Evolutionary conservation across 1,140 invertebrate genomes (phyloP), one percentile per base, ranked within the genome.

Genomic region (Papilio glaucus): DNA sequence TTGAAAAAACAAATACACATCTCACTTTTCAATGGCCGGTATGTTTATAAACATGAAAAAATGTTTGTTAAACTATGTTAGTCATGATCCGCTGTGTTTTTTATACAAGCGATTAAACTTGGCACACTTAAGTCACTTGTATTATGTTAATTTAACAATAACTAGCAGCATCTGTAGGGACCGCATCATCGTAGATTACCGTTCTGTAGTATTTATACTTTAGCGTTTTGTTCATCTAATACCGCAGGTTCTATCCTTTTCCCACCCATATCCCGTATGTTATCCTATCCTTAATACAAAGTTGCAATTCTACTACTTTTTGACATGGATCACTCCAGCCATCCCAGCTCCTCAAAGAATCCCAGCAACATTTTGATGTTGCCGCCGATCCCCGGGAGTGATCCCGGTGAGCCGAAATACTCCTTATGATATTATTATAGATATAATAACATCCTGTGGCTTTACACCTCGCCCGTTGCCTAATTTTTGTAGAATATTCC

Each of bases 21-120:
- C 83, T 80, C 79, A 63, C 79, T 83, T 81, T 63, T 73, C 62
- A 82, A 74, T 77, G 74, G 26, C 61, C 38, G 78, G 21, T 33
- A n/a, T 81, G 80, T 87, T 88, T 86, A 83, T 75, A 82, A 88
- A 85, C 81, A 78, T 45, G 65, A 33, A 21, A 15, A 49, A 21
- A 15, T 71, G 76, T 87, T 87, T 85, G 75, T 82, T 24, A 87
- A 88, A 88, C 84, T 76, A 42, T 24, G 61, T 57, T n/a, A 57
- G 18, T 26, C 49, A 57, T 57, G 49, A 57, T 57, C 49, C 49
- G 49, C 49, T 53, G 3, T 57, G 49, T 57, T 57, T 24, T 42
- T 57, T 57, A 12, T 24, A 62, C 33, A 33, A 70, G 61, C 75
- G 71, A 41, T 21, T 15, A 57, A 41, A 45, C 72, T 24, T 57